A percentile compares a stretch with the other conserved stretches of the same genome.
These are phyloP conservation scores for Falco cherrug DNA, from an alignment of 2,797 vertebrate species.

Conservation along the genomic window DNA sequence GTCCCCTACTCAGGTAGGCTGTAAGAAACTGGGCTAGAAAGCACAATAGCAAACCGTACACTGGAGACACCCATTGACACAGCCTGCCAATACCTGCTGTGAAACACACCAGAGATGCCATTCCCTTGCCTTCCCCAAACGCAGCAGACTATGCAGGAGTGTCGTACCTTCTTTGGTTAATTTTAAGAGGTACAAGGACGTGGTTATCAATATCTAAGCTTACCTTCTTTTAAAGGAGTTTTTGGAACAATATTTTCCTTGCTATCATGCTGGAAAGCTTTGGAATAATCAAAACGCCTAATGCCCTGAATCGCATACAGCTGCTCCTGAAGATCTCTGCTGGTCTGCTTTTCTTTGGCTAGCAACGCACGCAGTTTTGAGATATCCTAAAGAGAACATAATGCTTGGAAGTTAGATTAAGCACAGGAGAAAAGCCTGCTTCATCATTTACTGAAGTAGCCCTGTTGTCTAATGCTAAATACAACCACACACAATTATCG, in stretches of 20 bases:
- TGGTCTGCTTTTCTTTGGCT: slow-evolving; percentile 78
- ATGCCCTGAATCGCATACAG: slow-evolving; percentile 75
- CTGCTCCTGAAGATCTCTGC: slow-evolving; percentile 78
- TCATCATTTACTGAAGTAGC: not conserved
- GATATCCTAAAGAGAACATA: slow-evolving; percentile 81
- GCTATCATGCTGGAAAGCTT: slow-evolving; percentile 87
- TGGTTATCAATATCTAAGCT: not conserved
- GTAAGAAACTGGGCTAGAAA: not conserved
- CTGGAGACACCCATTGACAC: fast-evolving
- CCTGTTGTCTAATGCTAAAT: not conserved
- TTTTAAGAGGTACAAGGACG: not conserved
- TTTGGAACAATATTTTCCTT: slow-evolving; percentile 87
- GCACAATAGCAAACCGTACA: fast-evolving
- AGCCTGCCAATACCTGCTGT: not conserved
- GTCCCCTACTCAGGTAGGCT: too few species aligned
- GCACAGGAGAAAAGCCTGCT: not conserved
- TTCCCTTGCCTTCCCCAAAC: not conserved
- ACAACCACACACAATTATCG: not conserved
- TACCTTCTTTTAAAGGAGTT: slow-evolving; percentile 84
- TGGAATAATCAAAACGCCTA: slow-evolving; percentile 86
- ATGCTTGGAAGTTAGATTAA: not conserved
- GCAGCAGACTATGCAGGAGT: not conserved
- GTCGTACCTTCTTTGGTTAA: not conserved
- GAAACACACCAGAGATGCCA: fast-evolving
- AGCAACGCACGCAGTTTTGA: slow-evolving; percentile 82